Conservation (phyloP, 2,888 invertebrate species). For the Hirtodrosophila confusa region DNA sequence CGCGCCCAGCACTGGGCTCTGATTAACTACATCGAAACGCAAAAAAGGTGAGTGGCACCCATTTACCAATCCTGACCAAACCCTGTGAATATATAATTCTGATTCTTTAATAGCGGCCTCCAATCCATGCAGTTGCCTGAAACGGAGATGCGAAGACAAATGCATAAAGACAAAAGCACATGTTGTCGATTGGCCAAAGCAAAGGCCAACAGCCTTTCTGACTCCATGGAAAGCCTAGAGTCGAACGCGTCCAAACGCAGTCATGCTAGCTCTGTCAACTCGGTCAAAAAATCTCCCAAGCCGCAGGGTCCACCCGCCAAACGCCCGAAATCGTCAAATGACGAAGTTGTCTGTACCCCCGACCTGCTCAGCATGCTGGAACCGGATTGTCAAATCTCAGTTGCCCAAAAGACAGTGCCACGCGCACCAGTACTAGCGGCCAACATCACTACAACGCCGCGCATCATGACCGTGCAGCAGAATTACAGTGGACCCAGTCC, state of each 20-base stretch:
- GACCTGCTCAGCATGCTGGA: conserved; percentile 84
- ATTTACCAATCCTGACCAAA: neutral
- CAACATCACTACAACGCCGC: conserved; percentile 54
- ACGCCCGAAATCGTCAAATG: conserved; percentile 76
- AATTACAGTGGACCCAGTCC: conserved; percentile 53
- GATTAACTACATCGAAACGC: conserved; percentile 88
- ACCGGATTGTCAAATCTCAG: conserved; percentile 82
- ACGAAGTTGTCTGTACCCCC: conserved; percentile 87
- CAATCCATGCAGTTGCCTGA: conserved; percentile 70
- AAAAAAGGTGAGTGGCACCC: conserved; percentile 82
- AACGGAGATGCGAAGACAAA: conserved; percentile 65
- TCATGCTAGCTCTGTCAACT: conserved; percentile 49
- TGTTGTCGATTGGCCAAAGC: conserved; percentile 82
- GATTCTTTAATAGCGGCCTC: conserved; percentile 67
- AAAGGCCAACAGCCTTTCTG: conserved; percentile 77
- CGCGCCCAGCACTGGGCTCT: conserved; percentile 90
- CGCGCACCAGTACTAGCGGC: conserved; percentile 36
- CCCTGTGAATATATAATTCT: conserved; percentile 7
- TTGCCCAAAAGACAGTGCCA: conserved; percentile 55
- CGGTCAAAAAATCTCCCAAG: conserved; percentile 54
- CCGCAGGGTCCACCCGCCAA: conserved; percentile 51
- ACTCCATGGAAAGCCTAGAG: conserved; percentile 80
- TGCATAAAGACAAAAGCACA: conserved; percentile 76
- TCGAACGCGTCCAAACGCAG: conserved; percentile 77
- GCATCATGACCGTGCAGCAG: conserved; percentile 69